Base-by-base conservation (phyloP, 2,888 invertebrate species). In the Eupithecia subfuscata region DNA sequence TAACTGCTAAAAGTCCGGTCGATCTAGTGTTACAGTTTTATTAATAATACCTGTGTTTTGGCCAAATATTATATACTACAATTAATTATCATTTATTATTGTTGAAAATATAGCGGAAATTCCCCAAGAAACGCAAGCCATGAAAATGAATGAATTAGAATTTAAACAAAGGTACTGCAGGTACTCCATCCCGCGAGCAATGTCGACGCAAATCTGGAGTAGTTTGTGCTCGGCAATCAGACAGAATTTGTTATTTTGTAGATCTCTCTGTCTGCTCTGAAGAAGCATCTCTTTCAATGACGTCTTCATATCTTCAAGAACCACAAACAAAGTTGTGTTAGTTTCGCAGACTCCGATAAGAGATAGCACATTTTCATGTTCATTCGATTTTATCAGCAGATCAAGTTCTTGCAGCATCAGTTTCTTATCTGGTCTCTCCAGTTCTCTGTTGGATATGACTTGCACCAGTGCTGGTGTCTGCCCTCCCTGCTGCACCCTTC, bases 301-400 rank as follows among this genome's bases (percentile, higher is more conserved):
- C 60, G 96, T 95, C 43, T 96, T 95, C 56, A 96, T 95, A 83
- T 96, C 95, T 88, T 98, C 97, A 70, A 98, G 90, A 0, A 97
- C 96, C 4, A 98, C 95, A 88, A 96, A 97, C 60, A 98, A 92
- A 80, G 96, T 96, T 74, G 97, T 97, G 11, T 96, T 95, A 16
- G 97, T 97, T 87, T 98, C 97, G 85, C 97, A 97, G 52, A 97
- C 97, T 1, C 98, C 98, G 82, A 97, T 95, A 65, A 98, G 95
- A 75, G 96, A 95, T 11, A 97, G 94, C 1, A 98, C 94, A 89
- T 97, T 96, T 65, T 96, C 96, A 87, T 97, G 97, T 74, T 96
- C 96, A 79, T 96, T 96, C 16, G 97, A 92, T 84, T 96, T 96
- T 18, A 97, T 96, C 45, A 98, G 92, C 37, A 97, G 89, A 80